Conservation (phyloP, 2,113 vertebrate genomes). For the Leptobrachium leishanense region DNA sequence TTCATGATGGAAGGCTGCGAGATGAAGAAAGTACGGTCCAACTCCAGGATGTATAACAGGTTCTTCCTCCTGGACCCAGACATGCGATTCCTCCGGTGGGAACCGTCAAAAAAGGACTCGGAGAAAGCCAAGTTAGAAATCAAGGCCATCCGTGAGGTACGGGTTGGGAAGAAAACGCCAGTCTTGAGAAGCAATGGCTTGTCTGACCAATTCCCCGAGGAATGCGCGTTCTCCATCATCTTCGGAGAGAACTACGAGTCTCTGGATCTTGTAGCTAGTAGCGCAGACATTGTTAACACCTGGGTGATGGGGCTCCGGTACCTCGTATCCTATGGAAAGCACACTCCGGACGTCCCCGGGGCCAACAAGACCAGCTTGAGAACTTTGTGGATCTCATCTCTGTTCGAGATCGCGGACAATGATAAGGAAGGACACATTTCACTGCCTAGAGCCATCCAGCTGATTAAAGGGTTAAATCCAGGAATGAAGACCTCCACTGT, state of each 20-base stretch:
- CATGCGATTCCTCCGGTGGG: slow-evolving; percentile 86
- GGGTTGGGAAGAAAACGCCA: slow-evolving; percentile 87
- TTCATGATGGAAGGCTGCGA: slow-evolving; percentile 93
- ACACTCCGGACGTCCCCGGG: slow-evolving; percentile 73
- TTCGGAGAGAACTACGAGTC: slow-evolving; percentile 93
- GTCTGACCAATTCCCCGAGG: slow-evolving; percentile 86
- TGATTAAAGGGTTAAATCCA: slow-evolving; percentile 85
- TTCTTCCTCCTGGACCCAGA: slow-evolving; percentile 87
- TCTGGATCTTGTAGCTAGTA: slow-evolving; percentile 84
- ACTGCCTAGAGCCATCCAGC: slow-evolving; percentile 79
- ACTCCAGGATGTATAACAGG: slow-evolving; percentile 90
- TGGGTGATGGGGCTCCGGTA: slow-evolving; percentile 93
- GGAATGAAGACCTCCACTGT: slow-evolving; percentile 86
- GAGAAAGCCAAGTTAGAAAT: slow-evolving; percentile 92
- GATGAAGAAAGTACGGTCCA: slow-evolving; percentile 92
- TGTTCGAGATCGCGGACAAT: slow-evolving; percentile 81
- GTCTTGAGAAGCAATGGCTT: slow-evolving; percentile 86
- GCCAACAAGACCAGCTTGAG: slow-evolving; percentile 76
- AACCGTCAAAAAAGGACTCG: slow-evolving; percentile 89
- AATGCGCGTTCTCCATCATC: slow-evolving; percentile 91
- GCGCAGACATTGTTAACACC: slow-evolving; percentile 83
- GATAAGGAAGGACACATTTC: slow-evolving; percentile 79
- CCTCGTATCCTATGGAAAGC: slow-evolving; percentile 85
- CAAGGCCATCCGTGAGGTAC: slow-evolving; percentile 87
- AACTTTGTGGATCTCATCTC: slow-evolving; percentile 84